Percentiles rank a stretch among this genome's conserved stretches.
phyloP scores from a whole-genome alignment of 1,140 invertebrate species.

The Philopotamus ludificatus region DNA sequence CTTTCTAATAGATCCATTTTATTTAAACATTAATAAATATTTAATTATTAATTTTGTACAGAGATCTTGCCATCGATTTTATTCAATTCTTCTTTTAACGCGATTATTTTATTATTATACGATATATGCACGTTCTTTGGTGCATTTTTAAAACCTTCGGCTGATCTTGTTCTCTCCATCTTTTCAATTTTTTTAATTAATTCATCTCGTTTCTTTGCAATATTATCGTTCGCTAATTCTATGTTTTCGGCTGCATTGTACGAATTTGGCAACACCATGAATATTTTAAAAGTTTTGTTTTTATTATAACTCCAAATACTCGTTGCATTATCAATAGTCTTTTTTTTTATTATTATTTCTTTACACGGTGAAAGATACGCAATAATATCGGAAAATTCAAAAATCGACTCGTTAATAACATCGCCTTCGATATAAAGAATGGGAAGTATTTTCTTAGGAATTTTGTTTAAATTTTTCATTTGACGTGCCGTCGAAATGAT shows the following conservation, averaged over 20 bases:
- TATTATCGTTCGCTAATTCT: constrained; percentile 42
- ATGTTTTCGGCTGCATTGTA: constrained; percentile 29
- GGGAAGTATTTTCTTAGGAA: not conserved
- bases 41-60: not conserved
- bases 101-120: constrained; percentile 37
- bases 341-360: constrained; percentile 19
- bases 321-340: constrained; percentile 33
- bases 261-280: constrained; percentile 27
- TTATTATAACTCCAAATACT: constrained; percentile 25
- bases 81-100: constrained; percentile 28
- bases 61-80: constrained; percentile 12
- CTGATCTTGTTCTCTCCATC: constrained; percentile 44
- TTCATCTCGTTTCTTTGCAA: constrained; percentile 47
- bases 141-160: constrained; percentile 44
- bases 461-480: constrained; percentile 44
- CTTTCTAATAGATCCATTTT: not conserved
- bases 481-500: constrained; percentile 60
- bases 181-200: constrained; percentile 48
- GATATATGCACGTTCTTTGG: constrained; percentile 40
- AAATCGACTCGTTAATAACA: constrained; percentile 40
- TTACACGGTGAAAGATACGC: constrained; percentile 45
- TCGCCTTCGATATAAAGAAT: not conserved
- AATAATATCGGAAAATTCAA: constrained; percentile 43
- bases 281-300: constrained; percentile 40
- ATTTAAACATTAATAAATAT: not conserved